phyloP scores from a whole-genome alignment of 1,140 invertebrate genomes.

The Lysiphlebus fabarum region DNA sequence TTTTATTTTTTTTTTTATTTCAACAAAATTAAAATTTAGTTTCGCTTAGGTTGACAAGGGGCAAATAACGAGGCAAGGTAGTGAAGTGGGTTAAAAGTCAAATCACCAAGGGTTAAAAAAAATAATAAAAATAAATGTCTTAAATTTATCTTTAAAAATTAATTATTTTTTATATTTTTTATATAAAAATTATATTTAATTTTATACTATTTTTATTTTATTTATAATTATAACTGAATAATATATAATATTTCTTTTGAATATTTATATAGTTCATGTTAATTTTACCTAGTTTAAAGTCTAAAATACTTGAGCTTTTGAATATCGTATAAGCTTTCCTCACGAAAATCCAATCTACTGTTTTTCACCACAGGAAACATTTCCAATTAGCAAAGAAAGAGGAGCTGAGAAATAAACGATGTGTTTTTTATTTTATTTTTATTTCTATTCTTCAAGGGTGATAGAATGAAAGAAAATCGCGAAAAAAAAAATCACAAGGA shows the following conservation, averaged over 20 bases:
- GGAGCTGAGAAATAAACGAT: not conserved
- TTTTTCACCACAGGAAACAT: slow-evolving; percentile 12
- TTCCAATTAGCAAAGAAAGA: slow-evolving; percentile 15
- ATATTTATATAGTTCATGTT: not conserved
- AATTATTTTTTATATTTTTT: too few relatives aligned
- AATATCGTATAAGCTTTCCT: too few relatives aligned
- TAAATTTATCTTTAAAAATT: not conserved
- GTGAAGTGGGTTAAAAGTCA: slow-evolving; percentile 23
- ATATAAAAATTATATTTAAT: not conserved
- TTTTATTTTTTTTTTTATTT: not conserved
- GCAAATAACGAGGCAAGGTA: slow-evolving; percentile 2
- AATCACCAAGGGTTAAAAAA: slow-evolving; percentile 8
- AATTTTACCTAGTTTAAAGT: not conserved
- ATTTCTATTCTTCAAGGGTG: not conserved
- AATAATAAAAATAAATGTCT: slow-evolving; percentile 28
- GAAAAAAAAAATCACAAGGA: slow-evolving; percentile 3
- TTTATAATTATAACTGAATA: not conserved
- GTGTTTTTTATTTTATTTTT: not conserved
- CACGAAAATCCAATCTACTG: slow-evolving; percentile 18
- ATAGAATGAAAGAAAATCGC: too few relatives aligned
- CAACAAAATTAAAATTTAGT: slow-evolving; percentile 24
- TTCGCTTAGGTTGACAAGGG: slow-evolving; percentile 13
- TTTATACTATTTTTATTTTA: not conserved
- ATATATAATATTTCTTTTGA: not conserved
- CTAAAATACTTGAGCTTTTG: too few relatives aligned